A percentile compares a stretch with the other conserved stretches of the same genome.
Conservation (phyloP, 2,888 invertebrate species). For the Actias luna region DNA sequence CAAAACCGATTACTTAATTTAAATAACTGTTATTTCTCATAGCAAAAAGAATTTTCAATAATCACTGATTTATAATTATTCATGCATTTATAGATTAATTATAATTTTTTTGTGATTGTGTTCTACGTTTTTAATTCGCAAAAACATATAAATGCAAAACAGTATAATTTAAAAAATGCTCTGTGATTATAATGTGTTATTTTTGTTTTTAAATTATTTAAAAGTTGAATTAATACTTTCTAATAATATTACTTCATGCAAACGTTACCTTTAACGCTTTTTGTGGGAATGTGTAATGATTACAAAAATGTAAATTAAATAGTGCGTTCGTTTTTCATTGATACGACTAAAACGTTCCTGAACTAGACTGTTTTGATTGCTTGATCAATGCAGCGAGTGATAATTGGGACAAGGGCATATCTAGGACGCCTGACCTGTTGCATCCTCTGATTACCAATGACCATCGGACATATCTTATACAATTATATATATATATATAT, state of each 20-base stretch:
- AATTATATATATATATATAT: no score
- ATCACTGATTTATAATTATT: no score
- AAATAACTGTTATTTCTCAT: no score
- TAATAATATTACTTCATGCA: no score
- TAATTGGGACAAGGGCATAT: slow-evolving; percentile 7
- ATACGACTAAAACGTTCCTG: not conserved
- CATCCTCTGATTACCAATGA: slow-evolving; percentile 3
- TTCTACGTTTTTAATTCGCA: not conserved
- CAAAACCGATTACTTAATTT: no score
- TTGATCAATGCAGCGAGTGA: not conserved
- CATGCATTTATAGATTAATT: not conserved
- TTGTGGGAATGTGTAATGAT: no score
- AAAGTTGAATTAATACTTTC: not conserved
- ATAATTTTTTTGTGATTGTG: not conserved
- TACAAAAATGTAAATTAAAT: no score
- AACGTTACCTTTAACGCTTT: no score
- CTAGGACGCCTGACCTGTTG: slow-evolving; percentile 1
- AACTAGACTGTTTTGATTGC: not conserved
- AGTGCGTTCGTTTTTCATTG: not conserved
- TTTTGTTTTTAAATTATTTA: not conserved
- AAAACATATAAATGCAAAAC: not conserved
- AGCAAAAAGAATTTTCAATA: no score
- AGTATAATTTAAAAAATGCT: not conserved
- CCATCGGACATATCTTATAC: not conserved
- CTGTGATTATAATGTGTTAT: not conserved